phyloP scores from a whole-genome alignment of 2,888 invertebrate species.

The Ferdinandea cuprea region DNA sequence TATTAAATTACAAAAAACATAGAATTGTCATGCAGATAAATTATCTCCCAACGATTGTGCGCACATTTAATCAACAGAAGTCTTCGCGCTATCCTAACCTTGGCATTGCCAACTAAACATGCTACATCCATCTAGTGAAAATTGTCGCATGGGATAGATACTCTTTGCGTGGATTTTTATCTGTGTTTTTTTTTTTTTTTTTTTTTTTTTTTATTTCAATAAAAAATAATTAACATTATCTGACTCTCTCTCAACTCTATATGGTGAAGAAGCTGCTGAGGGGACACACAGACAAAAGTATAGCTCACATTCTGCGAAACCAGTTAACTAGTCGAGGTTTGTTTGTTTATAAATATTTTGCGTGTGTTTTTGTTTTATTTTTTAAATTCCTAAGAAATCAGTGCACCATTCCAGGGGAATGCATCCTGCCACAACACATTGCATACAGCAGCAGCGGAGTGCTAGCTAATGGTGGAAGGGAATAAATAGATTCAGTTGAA shows the following conservation, averaged over 20 bases:
- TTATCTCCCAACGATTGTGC: conserved; percentile 60
- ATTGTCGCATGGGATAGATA: conserved; percentile 46
- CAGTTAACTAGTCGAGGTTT: conserved; percentile 28
- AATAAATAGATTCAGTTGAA: conserved; percentile 21
- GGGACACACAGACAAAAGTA: neutral
- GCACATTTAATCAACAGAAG: conserved; percentile 55
- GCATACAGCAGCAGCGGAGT: neutral
- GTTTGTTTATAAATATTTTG: conserved; percentile 48
- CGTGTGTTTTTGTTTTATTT: neutral
- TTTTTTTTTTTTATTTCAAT: conserved; percentile 42
- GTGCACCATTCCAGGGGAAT: conserved; percentile 34
- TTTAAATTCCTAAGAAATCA: conserved; percentile 51
- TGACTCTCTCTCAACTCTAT: neutral
- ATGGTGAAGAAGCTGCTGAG: neutral
- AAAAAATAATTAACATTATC: conserved; percentile 59
- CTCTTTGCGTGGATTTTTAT: conserved; percentile 5
- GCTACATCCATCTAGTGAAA: conserved; percentile 28
- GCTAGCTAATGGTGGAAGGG: conserved; percentile 47
- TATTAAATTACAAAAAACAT: conserved; percentile 67
- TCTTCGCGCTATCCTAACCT: conserved; percentile 24
- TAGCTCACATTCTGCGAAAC: conserved; percentile 48
- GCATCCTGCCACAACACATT: neutral
- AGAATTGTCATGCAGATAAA: conserved; percentile 70
- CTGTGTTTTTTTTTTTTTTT: conserved; percentile 4
- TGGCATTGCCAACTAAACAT: conserved; percentile 1